Evolutionary conservation across 2,113 vertebrate genomes (phyloP), one percentile per base, ranked within the genome.

Genomic region (Hydropotes inermis): DNA sequence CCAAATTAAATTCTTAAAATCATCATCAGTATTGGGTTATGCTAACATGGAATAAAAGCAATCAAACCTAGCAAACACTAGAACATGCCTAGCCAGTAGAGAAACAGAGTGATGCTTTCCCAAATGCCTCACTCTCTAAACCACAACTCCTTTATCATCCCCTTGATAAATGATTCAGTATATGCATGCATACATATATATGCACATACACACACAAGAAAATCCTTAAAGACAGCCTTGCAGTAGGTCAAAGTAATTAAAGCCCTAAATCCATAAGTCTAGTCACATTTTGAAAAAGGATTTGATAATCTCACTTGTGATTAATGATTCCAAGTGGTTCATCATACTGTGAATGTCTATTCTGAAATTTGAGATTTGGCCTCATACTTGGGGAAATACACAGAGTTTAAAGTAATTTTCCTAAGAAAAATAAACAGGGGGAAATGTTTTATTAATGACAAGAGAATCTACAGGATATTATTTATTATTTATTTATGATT

Each of bases 1-100:
- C 91, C 50, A 96, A 88, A 78, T 88, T 95, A 96, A 92, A 94
- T 89, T 97, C 36, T 95, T 91, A 54, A 98, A 91, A 97, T 91
- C 47, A 79, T 36, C 36, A 30, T 95, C 91, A 91, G 89, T 88
- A 79, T 33, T 94, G 88, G 25, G 3, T 61, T 95, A 84, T 93
- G 55, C 60, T 97, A 87, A 95, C 91, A 9, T 94, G 55, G 94
- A 95, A 96, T n/a, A 60, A 19, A 97, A 92, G 43, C 33, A 55
- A 47, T 52, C 79, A 97, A 96, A 95, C 9, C 10, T n/a, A 33
- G 15, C n/a, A 94, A 95, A 78, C 17, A 81, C 81, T 85, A 95
- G 58, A 89, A 61, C 25, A 78, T 55, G 25, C 39, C 23, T 91
- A 85, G 52, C 27, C 67, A 82, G 50, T 76, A 47, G 14, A 93